phyloP scores from a whole-genome alignment of 2,797 vertebrate species.

The Poeciliopsis infans region DNA sequence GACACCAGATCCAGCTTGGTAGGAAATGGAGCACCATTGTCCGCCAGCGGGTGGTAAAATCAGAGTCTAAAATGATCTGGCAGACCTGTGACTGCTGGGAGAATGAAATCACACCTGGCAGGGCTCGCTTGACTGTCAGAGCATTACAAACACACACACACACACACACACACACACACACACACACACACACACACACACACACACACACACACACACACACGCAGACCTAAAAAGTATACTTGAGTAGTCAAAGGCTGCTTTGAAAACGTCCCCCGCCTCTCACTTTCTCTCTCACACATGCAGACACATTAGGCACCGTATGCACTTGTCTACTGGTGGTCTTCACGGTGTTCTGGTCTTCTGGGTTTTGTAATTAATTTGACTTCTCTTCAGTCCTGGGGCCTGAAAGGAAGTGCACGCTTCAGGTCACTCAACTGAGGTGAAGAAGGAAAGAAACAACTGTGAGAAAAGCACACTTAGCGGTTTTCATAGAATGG shows the following conservation, averaged over 20 bases:
- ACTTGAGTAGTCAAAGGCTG: conserved; percentile 53
- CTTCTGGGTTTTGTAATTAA: conserved; percentile 62
- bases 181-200: conserved; percentile 6
- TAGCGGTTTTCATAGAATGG: background rate
- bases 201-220: no score
- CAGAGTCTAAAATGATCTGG: conserved; percentile 68
- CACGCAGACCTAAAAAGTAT: conserved; percentile 20
- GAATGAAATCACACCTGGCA: conserved; percentile 74
- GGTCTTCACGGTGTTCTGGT: conserved; percentile 51
- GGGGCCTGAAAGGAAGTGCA: conserved; percentile 32
- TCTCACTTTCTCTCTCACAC: background rate
- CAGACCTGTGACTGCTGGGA: conserved; percentile 63
- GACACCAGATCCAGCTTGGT: conserved; percentile 22
- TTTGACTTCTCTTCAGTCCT: conserved; percentile 52
- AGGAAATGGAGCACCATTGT: conserved; percentile 34
- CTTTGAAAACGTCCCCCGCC: conserved; percentile 33
- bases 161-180: conserved; percentile 21
- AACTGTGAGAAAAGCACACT: conserved; percentile 24
- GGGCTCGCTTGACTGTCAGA: conserved; percentile 31
- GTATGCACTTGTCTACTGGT: conserved; percentile 44
- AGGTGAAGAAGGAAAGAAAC: conserved; percentile 28
- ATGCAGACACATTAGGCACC: conserved; percentile 16
- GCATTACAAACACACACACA: conserved; percentile 20
- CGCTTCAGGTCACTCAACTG: conserved; percentile 39
- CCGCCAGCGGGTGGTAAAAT: conserved; percentile 58